A percentile compares a stretch with the other conserved stretches of the same genome.
phyloP scores from a whole-genome alignment of 2,797 vertebrate species.

The Euthynnus affinis region DNA sequence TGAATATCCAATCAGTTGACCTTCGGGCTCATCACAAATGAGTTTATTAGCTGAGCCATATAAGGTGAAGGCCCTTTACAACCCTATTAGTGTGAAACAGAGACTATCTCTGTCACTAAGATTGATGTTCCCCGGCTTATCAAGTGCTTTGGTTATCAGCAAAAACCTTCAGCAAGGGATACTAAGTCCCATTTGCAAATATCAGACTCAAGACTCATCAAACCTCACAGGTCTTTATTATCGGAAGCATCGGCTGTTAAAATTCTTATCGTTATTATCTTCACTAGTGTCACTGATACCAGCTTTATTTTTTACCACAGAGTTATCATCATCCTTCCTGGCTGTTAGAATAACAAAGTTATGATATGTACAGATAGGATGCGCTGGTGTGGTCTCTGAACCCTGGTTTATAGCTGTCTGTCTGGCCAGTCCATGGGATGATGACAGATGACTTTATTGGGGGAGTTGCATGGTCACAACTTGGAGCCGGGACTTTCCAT shows the following conservation, averaged over 20 bases:
- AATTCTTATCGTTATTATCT: constrained; percentile 60
- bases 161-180: constrained; percentile 75
- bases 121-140: constrained; percentile 83
- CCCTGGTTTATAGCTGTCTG: constrained; percentile 84
- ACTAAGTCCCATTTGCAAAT: constrained; percentile 71
- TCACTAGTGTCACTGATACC: constrained; percentile 54
- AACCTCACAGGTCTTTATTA: constrained; percentile 56
- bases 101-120: constrained; percentile 80
- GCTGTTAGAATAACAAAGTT: constrained; percentile 55
- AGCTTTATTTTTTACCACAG: constrained; percentile 50
- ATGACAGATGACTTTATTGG: constrained; percentile 86
- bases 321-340: constrained; percentile 41
- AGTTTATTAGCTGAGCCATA: constrained; percentile 85
- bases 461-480: constrained; percentile 76
- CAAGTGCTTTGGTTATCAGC: constrained; percentile 79
- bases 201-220: constrained; percentile 64
- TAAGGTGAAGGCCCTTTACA: constrained; percentile 82
- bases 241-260: constrained; percentile 52
- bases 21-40: constrained; percentile 87
- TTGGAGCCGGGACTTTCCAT: constrained; percentile 84
- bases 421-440: constrained; percentile 75
- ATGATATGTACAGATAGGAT: constrained; percentile 70
- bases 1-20: constrained; percentile 74
- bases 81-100: constrained; percentile 77
- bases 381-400: constrained; percentile 73